Conservation (phyloP, 1,140 invertebrate genomes). For the Cydia amplana region DNA sequence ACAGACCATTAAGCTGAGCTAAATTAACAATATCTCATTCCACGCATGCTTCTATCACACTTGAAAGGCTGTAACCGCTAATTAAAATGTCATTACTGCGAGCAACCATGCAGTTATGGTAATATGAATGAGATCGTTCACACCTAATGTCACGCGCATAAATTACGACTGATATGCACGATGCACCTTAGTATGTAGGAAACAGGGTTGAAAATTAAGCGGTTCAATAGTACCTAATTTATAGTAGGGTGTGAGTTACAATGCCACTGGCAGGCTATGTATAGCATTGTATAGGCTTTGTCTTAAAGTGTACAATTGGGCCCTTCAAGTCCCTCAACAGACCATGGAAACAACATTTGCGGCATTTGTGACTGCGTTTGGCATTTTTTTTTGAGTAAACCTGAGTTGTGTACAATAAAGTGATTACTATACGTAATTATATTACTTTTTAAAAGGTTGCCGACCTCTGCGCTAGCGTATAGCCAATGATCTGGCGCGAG, state of each 20-base stretch:
- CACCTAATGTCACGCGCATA: slow-evolving; percentile 18
- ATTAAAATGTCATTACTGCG: slow-evolving; percentile 19
- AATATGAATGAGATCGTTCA: slow-evolving; percentile 15
- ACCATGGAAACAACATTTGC: too few relatives aligned
- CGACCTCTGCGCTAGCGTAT: too few relatives aligned
- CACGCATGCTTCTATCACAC: slow-evolving; percentile 11
- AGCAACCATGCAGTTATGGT: slow-evolving; percentile 19
- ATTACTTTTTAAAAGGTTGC: too few relatives aligned
- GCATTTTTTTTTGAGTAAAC: too few relatives aligned
- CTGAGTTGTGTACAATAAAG: too few relatives aligned
- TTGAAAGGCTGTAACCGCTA: slow-evolving; percentile 6
- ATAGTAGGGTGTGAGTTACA: neutral
- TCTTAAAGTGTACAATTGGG: too few relatives aligned
- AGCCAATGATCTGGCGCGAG: too few relatives aligned
- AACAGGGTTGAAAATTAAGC: slow-evolving; percentile 1
- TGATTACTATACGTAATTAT: too few relatives aligned
- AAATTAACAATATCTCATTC: neutral
- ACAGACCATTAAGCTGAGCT: neutral
- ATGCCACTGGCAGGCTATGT: neutral
- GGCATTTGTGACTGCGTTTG: too few relatives aligned
- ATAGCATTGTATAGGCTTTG: too few relatives aligned
- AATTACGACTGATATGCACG: neutral
- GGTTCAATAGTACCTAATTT: neutral
- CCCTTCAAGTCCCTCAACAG: too few relatives aligned
- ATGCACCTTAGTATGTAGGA: neutral